Evolutionary conservation across 2,888 invertebrate species (phyloP).

Genomic region (Geophilus truncorum): DNA sequence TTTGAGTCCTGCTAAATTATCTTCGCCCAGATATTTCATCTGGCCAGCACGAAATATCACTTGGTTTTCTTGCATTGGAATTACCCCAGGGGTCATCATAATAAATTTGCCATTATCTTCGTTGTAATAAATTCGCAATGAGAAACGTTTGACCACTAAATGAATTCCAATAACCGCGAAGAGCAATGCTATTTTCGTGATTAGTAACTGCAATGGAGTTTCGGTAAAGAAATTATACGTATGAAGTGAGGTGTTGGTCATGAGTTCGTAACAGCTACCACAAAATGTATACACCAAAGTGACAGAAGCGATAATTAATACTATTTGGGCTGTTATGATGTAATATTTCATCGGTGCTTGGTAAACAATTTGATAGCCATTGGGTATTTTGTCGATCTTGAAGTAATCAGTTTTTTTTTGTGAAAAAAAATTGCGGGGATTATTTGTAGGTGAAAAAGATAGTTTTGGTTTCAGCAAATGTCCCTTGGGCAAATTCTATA

Average conservation of each 20-base stretch:
- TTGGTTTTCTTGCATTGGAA: neutral
- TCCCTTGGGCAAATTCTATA: neutral
- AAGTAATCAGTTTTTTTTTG: neutral
- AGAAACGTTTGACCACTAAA: neutral
- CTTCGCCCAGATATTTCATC: neutral
- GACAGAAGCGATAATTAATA: neutral
- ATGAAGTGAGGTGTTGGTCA: neutral
- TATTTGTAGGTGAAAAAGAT: neutral
- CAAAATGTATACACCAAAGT: neutral
- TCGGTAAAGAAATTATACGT: neutral
- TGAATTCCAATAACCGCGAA: neutral
- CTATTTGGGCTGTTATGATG: neutral
- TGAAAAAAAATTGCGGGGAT: neutral
- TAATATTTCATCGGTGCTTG: neutral
- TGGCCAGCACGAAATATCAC: neutral
- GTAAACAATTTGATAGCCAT: neutral
- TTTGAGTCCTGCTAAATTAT: neutral
- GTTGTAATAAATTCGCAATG: slow-evolving; percentile 27
- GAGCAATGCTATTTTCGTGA: neutral
- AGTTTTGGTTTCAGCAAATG: neutral
- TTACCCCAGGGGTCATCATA: neutral
- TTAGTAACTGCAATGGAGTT: neutral
- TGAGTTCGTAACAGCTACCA: neutral
- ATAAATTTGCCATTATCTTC: slow-evolving; percentile 6
- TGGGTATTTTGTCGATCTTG: neutral